Evolutionary conservation across 2,888 invertebrate species (phyloP), one percentile per base, ranked within the genome.

Genomic region (Pheosia gnoma): DNA sequence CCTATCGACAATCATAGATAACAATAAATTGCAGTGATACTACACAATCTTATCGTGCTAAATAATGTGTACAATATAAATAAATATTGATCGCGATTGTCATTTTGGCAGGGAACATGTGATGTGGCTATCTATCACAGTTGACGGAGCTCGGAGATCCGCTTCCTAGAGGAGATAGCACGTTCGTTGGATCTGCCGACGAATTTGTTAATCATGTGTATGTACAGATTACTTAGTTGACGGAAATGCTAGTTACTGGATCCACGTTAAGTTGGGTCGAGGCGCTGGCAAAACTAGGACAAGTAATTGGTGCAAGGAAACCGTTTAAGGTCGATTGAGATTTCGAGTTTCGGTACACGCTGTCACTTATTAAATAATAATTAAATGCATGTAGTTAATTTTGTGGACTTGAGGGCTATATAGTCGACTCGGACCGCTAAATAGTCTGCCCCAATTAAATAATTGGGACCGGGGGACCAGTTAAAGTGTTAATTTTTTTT

Each of bases 141-240:
- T 69, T 85, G 84, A 83, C 80, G 76, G 78, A 75, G 71, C 75
- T 73, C 69, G 63, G 69, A 88, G 89, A 91, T 91, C 90, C 86
- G 73, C 78, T 80, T 82, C 82, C 84, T 82, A 78, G 76, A 75
- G 71, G 59, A 72, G 82, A 83, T 84, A 82, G 78, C 86, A 88
- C 87, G 88, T 84, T 77, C 75, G 71, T 65, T 67, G 80, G 81
- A 85, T 86, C 85, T 83, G 71, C 77, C 67, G 77, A 79, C 75
- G 79, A 82, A 81, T 77, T 85, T 72, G 79, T 70, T 78, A 83
- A 74, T 80, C 78, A 68, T 82, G 82, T 81, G 84, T 82, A 82
- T 81, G 84, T 86, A 79, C 83, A 84, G 83, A 85, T 85, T 85
- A 8, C 41, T 41, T 8, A 82, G 70, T 74, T 68, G 65, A 71